Percentiles rank a stretch among this genome's conserved stretches.
Evolutionary conservation across 2,797 vertebrate species (phyloP).

Genomic region (Sylvia borin): DNA sequence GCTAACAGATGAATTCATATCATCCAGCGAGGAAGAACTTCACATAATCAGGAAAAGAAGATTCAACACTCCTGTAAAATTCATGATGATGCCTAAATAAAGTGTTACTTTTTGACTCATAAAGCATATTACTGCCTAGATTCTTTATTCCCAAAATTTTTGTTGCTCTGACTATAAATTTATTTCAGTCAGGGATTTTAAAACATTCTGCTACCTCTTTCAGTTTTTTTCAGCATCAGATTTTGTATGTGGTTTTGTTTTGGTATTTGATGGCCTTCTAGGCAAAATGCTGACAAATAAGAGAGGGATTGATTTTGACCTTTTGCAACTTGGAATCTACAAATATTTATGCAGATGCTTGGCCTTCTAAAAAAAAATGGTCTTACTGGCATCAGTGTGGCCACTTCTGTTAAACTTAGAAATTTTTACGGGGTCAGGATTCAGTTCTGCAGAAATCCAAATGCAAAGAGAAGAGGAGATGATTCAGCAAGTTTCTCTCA

Average conservation of each 20-base stretch:
- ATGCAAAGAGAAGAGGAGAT: not conserved
- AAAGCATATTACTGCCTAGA: not conserved
- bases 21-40: not conserved
- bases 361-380: not conserved
- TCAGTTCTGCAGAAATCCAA: not conserved
- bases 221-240: not conserved
- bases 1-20: not conserved
- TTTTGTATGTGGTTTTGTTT: not conserved
- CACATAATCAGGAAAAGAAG: not conserved
- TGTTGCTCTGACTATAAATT: not conserved
- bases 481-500: not conserved
- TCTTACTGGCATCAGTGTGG: not conserved
- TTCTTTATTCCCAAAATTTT: not conserved
- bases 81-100: not conserved
- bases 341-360: not conserved
- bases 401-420: not conserved
- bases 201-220: not conserved
- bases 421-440: not conserved
- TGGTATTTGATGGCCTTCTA: not conserved
- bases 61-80: not conserved
- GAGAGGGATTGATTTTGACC: not conserved
- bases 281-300: not conserved
- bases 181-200: not conserved
- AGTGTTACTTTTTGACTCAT: not conserved
- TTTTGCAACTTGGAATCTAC: not conserved